Evolutionary conservation across 2,113 vertebrate species (phyloP), one percentile per base, ranked within the genome.

Genomic region (Barbus barbus): DNA sequence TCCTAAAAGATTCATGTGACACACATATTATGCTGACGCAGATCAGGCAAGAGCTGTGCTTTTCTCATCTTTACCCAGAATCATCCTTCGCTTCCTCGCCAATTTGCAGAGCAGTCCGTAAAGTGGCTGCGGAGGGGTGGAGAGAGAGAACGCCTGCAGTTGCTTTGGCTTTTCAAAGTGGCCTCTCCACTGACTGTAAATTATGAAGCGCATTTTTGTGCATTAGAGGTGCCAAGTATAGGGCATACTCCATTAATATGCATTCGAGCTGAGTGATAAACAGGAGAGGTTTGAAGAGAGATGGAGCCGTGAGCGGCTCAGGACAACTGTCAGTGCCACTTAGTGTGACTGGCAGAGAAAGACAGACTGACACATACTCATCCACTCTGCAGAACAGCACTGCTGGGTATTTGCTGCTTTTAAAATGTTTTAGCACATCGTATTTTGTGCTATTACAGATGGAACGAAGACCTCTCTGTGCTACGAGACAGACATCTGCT

Each of bases 21-120:
- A 85, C 67, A 72, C 38, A 73, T 77, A 71, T 82, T 51, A 69
- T 73, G 75, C 74, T 78, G 85, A 83, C 46, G 53, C 63, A 78
- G 81, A 48, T 58, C 53, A 63, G 61, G 67, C 33, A 31, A 22
- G 60, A 48, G 72, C 69, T 63, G 24, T 33, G 56, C 73, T 82
- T 81, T 81, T 69, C 58, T 85, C 46, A 77, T 86, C 84, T 82
- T 82, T 81, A 61, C 28, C 72, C 72, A 82, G 58, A 82, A 86
- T 78, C 63, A 71, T 46, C 72, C 20, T 53, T 82, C 48, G 65
- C 61, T 77, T 77, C 63, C 74, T 53, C 33, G 24, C 33, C 73
- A 82, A 78, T 86, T 86, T 82, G 81, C 46, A 78, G 9, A 69
- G 48, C 44, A 58, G 79, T 82, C 73, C 36, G 36, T 82, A 69